Evolutionary conservation across 1,140 invertebrate genomes (phyloP).

Genomic region (Drosophila chauvacae): DNA sequence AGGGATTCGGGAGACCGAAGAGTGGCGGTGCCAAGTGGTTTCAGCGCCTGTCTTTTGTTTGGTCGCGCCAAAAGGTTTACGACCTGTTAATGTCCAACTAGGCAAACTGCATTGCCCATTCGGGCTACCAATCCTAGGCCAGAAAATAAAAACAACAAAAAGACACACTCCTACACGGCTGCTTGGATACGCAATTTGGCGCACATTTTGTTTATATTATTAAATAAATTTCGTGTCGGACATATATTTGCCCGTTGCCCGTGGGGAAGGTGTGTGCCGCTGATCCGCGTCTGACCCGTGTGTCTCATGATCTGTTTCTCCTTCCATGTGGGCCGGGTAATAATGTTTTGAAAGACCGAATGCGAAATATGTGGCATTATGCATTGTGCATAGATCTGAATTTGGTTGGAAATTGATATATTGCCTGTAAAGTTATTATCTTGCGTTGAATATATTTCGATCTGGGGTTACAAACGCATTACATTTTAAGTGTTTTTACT

Average conservation of each 20-base stretch:
- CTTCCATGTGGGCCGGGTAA: slow-evolving; percentile 26
- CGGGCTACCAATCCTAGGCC: slow-evolving; percentile 32
- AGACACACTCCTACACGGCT: slow-evolving; percentile 31
- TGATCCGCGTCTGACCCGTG: slow-evolving; percentile 15
- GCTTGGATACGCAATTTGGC: slow-evolving; percentile 80
- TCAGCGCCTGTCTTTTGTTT: slow-evolving; percentile 80
- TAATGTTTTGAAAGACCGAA: slow-evolving; percentile 43
- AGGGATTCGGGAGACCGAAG: slow-evolving; percentile 6
- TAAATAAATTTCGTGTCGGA: slow-evolving; percentile 77
- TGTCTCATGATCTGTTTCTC: slow-evolving; percentile 22
- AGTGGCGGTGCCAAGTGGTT: slow-evolving; percentile 62
- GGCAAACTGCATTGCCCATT: slow-evolving; percentile 68
- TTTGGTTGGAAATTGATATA: slow-evolving; percentile 29
- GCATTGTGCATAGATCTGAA: slow-evolving; percentile 23
- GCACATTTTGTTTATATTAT: slow-evolving; percentile 81
- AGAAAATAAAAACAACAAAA: background rate
- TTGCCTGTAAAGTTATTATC: slow-evolving; percentile 17
- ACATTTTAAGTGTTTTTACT: background rate
- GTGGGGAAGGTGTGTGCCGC: slow-evolving; percentile 36
- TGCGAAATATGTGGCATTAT: slow-evolving; percentile 39
- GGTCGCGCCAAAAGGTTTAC: slow-evolving; percentile 80
- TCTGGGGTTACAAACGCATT: slow-evolving; percentile 22
- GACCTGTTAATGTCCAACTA: slow-evolving; percentile 82
- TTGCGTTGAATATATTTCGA: slow-evolving; percentile 18
- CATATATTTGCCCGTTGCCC: slow-evolving; percentile 34